Evolutionary conservation across 1,140 invertebrate species (phyloP), one percentile per base, ranked within the genome.

Genomic region (Drosophila parvula): DNA sequence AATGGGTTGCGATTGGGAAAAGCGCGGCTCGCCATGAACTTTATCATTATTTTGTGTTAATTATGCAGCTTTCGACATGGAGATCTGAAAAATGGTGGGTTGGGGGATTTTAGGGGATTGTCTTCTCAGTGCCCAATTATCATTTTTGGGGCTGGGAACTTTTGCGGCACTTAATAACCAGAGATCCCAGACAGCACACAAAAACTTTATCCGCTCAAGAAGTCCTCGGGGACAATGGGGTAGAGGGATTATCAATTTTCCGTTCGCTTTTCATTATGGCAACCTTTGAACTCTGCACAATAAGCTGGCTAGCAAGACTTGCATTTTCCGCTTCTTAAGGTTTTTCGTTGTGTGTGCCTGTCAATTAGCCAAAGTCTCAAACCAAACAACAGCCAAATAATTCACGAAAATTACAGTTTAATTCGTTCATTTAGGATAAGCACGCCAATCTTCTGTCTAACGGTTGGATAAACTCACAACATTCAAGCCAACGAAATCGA

Each of bases 21-120:
- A 75, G 82, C 63, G 78, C 65, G 63, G 76, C 69, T 60, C 83
- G 78, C 75, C 64, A 60, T 74, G 63, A 86, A 88, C 83, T 88
- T 86, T 88, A 88, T 76, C 82, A 82, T 82, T 86, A 88, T 86
- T 86, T 86, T 86, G 83, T 83, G 83, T 88, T 86, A 86, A 86
- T 86, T 88, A 86, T 86, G 83, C 83, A 88, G 71, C 71, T 86
- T 86, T 88, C 76, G 79, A 53, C 83, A 68, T 68, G 68, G 53
- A 57, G 38, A 48, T 56, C 18, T 12, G 28, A 38, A n/a, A 22
- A 38, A 34, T 12, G 40, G 12, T 28, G 27, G 7, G 14, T 16
- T 5, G 22, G 12, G 12, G 44, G 12, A 10, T 32, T 18, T 62
- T 41, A 28, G 45, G 28, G 30, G 57, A n/a, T 36, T 68, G 59